Conservation (phyloP, 2,797 vertebrate genomes). For the Gymnothorax reevesii region DNA sequence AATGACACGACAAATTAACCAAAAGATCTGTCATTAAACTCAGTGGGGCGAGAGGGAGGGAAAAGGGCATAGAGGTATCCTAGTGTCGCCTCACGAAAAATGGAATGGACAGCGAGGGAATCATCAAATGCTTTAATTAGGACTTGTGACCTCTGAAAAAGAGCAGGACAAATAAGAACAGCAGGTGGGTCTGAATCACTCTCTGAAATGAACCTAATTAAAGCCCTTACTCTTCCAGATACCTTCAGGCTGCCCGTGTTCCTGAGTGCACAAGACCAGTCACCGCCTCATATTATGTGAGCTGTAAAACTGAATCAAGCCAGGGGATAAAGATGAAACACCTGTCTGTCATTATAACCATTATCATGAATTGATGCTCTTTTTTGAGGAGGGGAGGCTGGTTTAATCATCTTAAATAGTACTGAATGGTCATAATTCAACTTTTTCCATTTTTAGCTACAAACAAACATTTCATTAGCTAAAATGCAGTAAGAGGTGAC, state of each 20-base stretch:
- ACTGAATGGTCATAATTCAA: background rate
- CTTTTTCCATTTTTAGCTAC: background rate
- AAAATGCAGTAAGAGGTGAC: background rate
- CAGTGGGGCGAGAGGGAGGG: background rate
- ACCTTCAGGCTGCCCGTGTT: background rate
- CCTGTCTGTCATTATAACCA: slow-evolving; percentile 17
- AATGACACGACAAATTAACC: slow-evolving; percentile 34
- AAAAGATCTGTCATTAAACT: slow-evolving; percentile 29
- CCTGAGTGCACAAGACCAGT: slow-evolving; percentile 17
- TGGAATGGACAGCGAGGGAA: slow-evolving; percentile 3
- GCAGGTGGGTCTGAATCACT: background rate
- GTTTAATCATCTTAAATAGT: too few species aligned
- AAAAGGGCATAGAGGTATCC: slow-evolving; percentile 8
- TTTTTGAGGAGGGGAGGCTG: background rate
- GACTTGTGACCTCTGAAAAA: slow-evolving; percentile 18
- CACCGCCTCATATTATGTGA: background rate
- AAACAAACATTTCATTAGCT: background rate
- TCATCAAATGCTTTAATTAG: slow-evolving; percentile 23
- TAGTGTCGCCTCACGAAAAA: slow-evolving; percentile 16
- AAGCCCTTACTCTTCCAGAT: background rate
- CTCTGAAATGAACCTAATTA: slow-evolving; percentile 15
- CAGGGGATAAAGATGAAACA: slow-evolving; percentile 1
- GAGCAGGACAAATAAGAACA: slow-evolving; percentile 12
- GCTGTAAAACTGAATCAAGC: slow-evolving; percentile 13
- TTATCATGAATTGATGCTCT: background rate